Evolutionary conservation across 1,140 invertebrate genomes (phyloP), one percentile per base, ranked within the genome.

Genomic region (Magallana gigas): DNA sequence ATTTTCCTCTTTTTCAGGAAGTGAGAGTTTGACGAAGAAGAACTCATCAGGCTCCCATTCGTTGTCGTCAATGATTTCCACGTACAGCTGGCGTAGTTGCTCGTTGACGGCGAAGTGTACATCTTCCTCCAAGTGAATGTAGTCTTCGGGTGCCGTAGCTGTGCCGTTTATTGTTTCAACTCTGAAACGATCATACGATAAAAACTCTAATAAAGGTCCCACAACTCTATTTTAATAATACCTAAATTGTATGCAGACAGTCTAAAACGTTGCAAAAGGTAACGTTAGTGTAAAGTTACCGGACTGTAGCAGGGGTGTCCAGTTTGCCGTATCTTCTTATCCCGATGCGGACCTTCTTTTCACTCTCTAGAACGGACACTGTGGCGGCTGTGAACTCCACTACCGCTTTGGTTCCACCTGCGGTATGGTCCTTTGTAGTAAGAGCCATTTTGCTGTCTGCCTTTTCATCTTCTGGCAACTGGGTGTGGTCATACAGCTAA

Each of bases 21-120:
- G 85, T 29, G 94, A 94, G 5, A 97, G 85, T 89, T 96, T 95
- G 3, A 96, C 94, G 92, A 96, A 96, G 93, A 97, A 97, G 87
- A 96, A 96, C 93, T 96, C 96, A 92, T 96, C 96, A 0, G 96
- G 96, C 92, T 96, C 95, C 96, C 96, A 97, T 90, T 96, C 96
- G 87, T 96, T 96, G 92, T 97, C 96, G 91, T 96, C 95, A 58
- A 96, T 95, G 86, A 97, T 96, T 89, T 96, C 95, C 11, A 97
- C 95, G 58, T 93, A 95, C 12, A 96, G 90, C 92, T 96, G 91
- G 71, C 96, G 95, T 85, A 96, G 95, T 16, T 92, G 92, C 90
- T 96, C 96, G 23, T 95, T 94, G 23, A 95, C 94, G 84, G 95
- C 95, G 93, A 97, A 96, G 4, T 94, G 95, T 0, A 97, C 84